phyloP scores from a whole-genome alignment of 1,140 invertebrate species.

The Megalonaias nervosa region DNA sequence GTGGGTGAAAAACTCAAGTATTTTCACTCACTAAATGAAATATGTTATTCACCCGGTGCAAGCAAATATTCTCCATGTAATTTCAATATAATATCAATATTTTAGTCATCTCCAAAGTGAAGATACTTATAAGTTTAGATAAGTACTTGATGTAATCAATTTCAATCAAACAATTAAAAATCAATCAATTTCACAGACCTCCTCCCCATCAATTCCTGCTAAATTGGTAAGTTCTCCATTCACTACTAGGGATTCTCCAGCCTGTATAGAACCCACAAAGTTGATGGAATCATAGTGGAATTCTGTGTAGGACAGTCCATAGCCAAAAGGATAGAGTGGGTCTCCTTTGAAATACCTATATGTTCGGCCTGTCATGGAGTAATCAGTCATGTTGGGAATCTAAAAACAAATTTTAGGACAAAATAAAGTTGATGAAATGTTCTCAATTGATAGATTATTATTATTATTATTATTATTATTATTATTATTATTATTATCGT shows the following conservation, averaged over 20 bases:
- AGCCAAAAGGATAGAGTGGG: constrained; percentile 67
- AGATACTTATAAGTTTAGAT: no score
- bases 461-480: no score
- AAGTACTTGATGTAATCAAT: no score
- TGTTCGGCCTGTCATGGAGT: constrained; percentile 65
- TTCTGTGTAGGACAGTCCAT: constrained; percentile 65
- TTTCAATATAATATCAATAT: no score
- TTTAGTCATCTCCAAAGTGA: no score
- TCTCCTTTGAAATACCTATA: constrained; percentile 65
- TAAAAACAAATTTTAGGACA: constrained; percentile 29
- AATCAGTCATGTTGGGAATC: constrained; percentile 66
- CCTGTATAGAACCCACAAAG: constrained; percentile 35
- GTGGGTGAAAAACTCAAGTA: no score
- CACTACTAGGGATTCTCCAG: constrained; percentile 40
- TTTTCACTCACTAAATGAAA: no score
- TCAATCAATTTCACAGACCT: constrained; percentile 41
- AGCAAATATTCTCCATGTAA: no score
- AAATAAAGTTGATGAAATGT: not conserved
- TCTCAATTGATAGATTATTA: no score
- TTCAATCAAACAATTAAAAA: no score
- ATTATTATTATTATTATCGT: no score
- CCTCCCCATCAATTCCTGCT: constrained; percentile 52
- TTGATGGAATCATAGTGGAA: constrained; percentile 56
- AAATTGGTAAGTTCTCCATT: constrained; percentile 50
- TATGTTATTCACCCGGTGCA: no score